A percentile compares a stretch with the other conserved stretches of the same genome.
Conservation (phyloP, 2,888 invertebrate species). For the Diabrotica balteata region DNA sequence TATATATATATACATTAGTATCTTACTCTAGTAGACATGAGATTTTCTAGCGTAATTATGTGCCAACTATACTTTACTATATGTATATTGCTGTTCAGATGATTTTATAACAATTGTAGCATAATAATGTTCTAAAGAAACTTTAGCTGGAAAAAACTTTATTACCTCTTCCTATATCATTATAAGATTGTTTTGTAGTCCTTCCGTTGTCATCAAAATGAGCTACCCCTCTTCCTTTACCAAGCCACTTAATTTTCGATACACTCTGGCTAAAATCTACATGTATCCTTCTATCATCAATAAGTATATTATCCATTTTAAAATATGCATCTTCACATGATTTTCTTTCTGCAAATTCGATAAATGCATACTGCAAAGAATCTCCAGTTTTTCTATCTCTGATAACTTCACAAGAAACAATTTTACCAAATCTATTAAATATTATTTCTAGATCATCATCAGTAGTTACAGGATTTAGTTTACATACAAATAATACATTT, state of each 20-base stretch:
- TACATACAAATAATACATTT: constrained; percentile 98
- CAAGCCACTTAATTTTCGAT: constrained; percentile 89
- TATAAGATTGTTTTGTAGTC: constrained; percentile 43
- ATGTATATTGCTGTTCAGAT: too few relatives aligned
- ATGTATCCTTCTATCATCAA: constrained; percentile 98
- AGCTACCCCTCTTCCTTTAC: constrained; percentile 83
- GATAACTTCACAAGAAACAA: constrained; percentile 95
- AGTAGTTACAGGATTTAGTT: constrained; percentile 96
- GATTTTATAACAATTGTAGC: too few relatives aligned
- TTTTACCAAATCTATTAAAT: constrained; percentile 94
- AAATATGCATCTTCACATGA: constrained; percentile 98
- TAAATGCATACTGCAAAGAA: constrained; percentile 98
- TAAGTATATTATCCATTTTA: constrained; percentile 99
- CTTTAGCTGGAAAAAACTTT: too few relatives aligned
- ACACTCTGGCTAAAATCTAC: constrained; percentile 99
- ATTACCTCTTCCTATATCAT: constrained; percentile 51
- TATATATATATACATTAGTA: too few relatives aligned
- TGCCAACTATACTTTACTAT: too few relatives aligned
- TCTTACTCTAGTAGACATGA: too few relatives aligned
- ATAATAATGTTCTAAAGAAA: too few relatives aligned
- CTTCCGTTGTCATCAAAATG: constrained; percentile 61
- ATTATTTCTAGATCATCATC: constrained; percentile 98
- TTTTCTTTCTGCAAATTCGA: constrained; percentile 92
- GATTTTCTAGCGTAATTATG: too few relatives aligned
- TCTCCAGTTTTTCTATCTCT: constrained; percentile 91